Conservation (phyloP, 1,140 invertebrate genomes). For the Microplitis mediator region DNA sequence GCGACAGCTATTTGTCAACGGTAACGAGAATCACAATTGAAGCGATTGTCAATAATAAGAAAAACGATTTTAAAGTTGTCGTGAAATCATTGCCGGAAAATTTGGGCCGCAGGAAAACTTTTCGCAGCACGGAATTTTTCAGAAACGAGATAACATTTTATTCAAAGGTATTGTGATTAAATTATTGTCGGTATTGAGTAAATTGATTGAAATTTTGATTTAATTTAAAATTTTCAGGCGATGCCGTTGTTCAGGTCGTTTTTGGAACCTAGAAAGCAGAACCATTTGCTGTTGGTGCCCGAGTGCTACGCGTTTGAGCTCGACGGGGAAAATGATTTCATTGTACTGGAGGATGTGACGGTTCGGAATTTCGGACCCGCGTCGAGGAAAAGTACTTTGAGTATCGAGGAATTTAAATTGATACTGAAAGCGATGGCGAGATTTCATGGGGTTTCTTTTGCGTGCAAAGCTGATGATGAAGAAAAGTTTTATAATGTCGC, state of each 20-base stretch:
- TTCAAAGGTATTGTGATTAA: conserved; percentile 56
- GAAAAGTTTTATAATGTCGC: conserved; percentile 63
- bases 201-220: no score
- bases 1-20: conserved; percentile 71
- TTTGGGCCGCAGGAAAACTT: conserved; percentile 67
- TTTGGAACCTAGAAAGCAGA: conserved; percentile 39
- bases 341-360: conserved; percentile 70
- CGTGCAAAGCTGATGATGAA: conserved; percentile 70
- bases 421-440: conserved; percentile 69
- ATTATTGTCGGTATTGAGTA: background rate
- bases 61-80: conserved; percentile 60
- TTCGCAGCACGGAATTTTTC: conserved; percentile 71
- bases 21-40: conserved; percentile 65
- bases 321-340: conserved; percentile 71
- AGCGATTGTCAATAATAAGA: conserved; percentile 46
- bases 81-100: conserved; percentile 71
- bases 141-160: conserved; percentile 73
- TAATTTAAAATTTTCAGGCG: conserved; percentile 36
- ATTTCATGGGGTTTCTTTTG: conserved; percentile 74
- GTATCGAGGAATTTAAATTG: conserved; percentile 60
- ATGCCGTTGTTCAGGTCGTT: conserved; percentile 49
- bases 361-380: conserved; percentile 62
- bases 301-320: conserved; percentile 63
- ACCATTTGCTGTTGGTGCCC: conserved; percentile 43
- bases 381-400: conserved; percentile 63